These are phyloP conservation scores for Tuberolachnus salignus DNA, from an alignment of 2,888 invertebrate genomes.

Conservation along the genomic window DNA sequence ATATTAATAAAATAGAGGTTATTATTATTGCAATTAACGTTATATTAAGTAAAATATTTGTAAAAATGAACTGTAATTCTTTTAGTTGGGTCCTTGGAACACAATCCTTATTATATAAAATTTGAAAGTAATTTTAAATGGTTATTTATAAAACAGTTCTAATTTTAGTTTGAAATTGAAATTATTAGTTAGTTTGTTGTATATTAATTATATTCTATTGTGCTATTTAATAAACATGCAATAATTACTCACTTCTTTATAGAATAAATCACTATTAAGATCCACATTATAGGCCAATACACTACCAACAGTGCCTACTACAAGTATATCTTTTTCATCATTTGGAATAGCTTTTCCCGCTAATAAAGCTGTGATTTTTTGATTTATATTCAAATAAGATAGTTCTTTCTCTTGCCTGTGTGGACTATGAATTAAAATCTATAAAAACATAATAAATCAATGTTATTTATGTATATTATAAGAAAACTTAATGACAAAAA, in stretches of 20 bases:
- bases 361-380: conserved; percentile 76
- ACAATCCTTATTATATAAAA: too few relatives aligned
- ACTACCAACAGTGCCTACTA: conserved; percentile 79
- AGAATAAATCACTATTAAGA: conserved; percentile 89
- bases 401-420: conserved; percentile 74
- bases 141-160: too few relatives aligned
- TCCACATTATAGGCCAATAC: conserved; percentile 87
- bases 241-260: conserved; percentile 72
- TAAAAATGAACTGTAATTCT: too few relatives aligned
- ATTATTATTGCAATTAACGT: too few relatives aligned
- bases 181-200: too few relatives aligned
- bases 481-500: too few relatives aligned
- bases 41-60: too few relatives aligned
- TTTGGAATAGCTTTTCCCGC: conserved; percentile 75
- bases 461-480: background rate
- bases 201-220: background rate
- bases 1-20: too few relatives aligned
- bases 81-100: too few relatives aligned
- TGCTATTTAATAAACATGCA: background rate
- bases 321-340: conserved; percentile 75
- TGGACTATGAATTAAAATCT: conserved; percentile 86
- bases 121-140: too few relatives aligned
- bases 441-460: conserved; percentile 45
- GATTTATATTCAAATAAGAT: conserved; percentile 78
- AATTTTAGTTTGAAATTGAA: background rate